Evolutionary conservation across 2,797 vertebrate species (phyloP), one percentile per base, ranked within the genome.

Genomic region (Otus scops): DNA sequence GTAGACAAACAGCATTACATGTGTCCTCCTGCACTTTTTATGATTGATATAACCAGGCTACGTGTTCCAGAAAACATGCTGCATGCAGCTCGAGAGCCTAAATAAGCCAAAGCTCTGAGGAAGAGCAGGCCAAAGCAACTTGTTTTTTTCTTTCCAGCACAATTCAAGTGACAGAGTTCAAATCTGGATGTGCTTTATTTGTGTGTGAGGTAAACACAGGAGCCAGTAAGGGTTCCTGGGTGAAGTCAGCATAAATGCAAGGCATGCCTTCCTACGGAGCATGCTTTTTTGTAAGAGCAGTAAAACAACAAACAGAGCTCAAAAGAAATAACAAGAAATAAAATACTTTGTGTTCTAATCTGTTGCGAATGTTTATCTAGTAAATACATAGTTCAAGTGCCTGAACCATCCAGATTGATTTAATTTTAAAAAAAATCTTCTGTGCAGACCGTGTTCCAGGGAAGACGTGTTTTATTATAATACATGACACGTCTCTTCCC

Each of bases 121-220:
- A 94, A 14, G 5, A 85, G 27, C 2, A 7, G 80, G 79, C 54
- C 83, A 79, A 85, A 79, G 34, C 7, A 3, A 45, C 48, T 74
- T 73, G 38, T 56, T 91, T 91, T 92, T 78, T 79, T 28, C n/a
- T 92, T 69, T 69, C 71, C 23, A 82, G 75, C 88, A 53, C 76
- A 94, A 95, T 89, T 59, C 63, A 59, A 92, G 93, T 74, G 92
- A 95, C 90, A 96, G 89, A 95, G 92, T 96, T 97, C 74, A 93
- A 93, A 94, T 71, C 94, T 97, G 93, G 50, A 82, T 90, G 59
- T 92, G 87, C 88, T 97, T 95, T 94, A 87, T 95, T 95, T 93
- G 87, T 68, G 71, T 1, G 0, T 0, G 78, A 97, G 93, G 88
- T 96, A 97, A 96, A 95, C 94, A 97, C 45, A 85, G 2, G 6